Evolutionary conservation across 2,113 vertebrate genomes (phyloP).

Genomic region (Paraplagusia blochii): DNA sequence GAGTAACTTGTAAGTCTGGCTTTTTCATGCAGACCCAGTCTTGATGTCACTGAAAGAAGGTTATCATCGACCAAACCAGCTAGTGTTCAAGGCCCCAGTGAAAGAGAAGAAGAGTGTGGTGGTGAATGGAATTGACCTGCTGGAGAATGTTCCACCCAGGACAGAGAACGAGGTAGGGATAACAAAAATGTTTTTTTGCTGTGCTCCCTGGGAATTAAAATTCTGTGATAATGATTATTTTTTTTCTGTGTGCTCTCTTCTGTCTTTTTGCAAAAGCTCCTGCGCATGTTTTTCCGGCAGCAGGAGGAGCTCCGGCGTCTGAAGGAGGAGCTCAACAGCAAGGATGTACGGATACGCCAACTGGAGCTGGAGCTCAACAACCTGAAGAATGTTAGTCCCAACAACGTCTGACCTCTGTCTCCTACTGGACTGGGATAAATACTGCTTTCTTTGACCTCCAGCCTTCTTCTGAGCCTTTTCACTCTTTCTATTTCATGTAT

Average conservation of each 20-base stretch:
- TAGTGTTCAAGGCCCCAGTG: slow-evolving; percentile 89
- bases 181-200: not conserved
- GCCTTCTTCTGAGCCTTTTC: slow-evolving; percentile 39
- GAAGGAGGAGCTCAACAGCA: slow-evolving; percentile 89
- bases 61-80: slow-evolving; percentile 83
- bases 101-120: slow-evolving; percentile 90
- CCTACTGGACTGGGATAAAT: slow-evolving; percentile 43
- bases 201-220: not conserved
- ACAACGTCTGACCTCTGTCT: slow-evolving; percentile 81
- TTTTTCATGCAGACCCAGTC: slow-evolving; percentile 82
- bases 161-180: slow-evolving; percentile 88
- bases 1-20: not conserved
- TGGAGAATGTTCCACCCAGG: slow-evolving; percentile 92
- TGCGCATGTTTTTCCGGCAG: slow-evolving; percentile 96
- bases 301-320: slow-evolving; percentile 92
- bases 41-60: slow-evolving; percentile 94
- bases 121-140: slow-evolving; percentile 92
- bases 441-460: slow-evolving; percentile 57
- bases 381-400: slow-evolving; percentile 86
- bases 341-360: slow-evolving; percentile 90
- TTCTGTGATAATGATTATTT: not conserved
- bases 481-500: slow-evolving; percentile 34
- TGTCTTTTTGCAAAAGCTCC: slow-evolving; percentile 74
- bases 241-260: not conserved
- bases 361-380: slow-evolving; percentile 96